A percentile compares a stretch with the other conserved stretches of the same genome.
Evolutionary conservation across 2,797 vertebrate species (phyloP).

Genomic region (Cynopterus sphinx): DNA sequence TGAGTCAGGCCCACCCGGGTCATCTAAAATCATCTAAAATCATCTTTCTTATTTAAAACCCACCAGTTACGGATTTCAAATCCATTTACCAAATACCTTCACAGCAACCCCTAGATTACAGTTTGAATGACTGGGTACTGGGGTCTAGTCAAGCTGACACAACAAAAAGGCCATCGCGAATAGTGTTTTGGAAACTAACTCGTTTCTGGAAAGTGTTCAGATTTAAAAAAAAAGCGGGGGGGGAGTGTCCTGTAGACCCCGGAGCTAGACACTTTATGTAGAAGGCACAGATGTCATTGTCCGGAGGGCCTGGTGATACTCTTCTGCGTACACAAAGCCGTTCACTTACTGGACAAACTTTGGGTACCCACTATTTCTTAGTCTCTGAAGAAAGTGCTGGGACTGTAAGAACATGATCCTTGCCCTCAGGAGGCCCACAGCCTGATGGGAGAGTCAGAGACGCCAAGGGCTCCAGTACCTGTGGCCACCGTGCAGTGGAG

Average conservation of each 20-base stretch:
- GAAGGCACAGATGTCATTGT: background rate
- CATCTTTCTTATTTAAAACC: background rate
- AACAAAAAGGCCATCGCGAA: background rate
- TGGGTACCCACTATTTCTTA: background rate
- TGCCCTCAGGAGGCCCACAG: background rate
- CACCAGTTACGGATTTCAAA: background rate
- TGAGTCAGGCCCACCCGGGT: background rate
- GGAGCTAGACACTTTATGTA: background rate
- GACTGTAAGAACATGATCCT: background rate
- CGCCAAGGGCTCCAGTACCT: background rate
- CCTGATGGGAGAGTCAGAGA: background rate
- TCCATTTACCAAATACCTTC: slow-evolving; percentile 1
- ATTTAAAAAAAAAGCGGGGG: background rate
- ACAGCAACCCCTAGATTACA: background rate
- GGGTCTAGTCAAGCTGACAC: background rate
- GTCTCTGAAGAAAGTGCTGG: background rate
- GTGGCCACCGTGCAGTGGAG: background rate
- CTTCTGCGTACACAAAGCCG: background rate
- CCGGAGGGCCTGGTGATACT: background rate
- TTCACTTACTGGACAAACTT: background rate
- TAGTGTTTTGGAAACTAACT: background rate
- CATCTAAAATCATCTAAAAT: background rate
- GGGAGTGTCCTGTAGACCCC: background rate
- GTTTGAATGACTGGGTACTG: background rate
- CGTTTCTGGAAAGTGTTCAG: background rate